A percentile compares a stretch with the other conserved stretches of the same genome.
Conservation (phyloP, 2,888 invertebrate species). For the Cheilosia vernalis region DNA sequence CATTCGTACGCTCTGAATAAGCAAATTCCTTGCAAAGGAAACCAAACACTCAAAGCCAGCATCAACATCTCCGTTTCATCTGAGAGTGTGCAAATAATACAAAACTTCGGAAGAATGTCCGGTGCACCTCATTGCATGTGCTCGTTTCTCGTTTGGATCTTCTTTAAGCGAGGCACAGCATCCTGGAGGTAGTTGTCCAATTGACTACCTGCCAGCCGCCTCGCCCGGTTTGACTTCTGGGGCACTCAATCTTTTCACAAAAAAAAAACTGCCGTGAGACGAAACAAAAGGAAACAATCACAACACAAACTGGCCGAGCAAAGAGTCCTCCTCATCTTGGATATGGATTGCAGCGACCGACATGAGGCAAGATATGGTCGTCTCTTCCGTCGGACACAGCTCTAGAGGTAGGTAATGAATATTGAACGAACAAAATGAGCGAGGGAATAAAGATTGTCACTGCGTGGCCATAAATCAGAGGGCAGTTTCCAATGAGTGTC, state of each 20-base stretch:
- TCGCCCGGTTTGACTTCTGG: conserved; percentile 63
- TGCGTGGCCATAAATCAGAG: conserved; percentile 70
- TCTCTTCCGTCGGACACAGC: background rate
- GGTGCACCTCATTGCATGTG: conserved; percentile 64
- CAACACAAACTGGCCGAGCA: conserved; percentile 61
- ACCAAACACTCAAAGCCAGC: conserved; percentile 52
- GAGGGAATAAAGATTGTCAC: conserved; percentile 69
- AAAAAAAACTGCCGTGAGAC: conserved; percentile 63
- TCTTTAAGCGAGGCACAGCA: conserved; percentile 15
- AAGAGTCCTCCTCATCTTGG: conserved; percentile 36
- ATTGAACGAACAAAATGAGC: conserved; percentile 68
- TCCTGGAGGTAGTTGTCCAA: conserved; percentile 65
- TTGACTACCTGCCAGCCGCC: conserved; percentile 66
- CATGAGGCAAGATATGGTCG: conserved; percentile 68
- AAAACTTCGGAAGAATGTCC: conserved; percentile 50
- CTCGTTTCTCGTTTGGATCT: conserved; percentile 31
- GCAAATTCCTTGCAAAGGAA: conserved; percentile 64
- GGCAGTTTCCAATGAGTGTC: conserved; percentile 56
- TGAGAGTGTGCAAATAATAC: conserved; percentile 56
- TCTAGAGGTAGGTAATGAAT: conserved; percentile 64
- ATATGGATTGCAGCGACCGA: conserved; percentile 50
- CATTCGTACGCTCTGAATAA: conserved; percentile 50
- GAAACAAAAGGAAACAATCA: conserved; percentile 73
- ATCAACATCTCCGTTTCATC: conserved; percentile 49
- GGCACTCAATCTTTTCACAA: conserved; percentile 65